phyloP scores from a whole-genome alignment of 2,888 invertebrate species.

The Hyposoter didymator region DNA sequence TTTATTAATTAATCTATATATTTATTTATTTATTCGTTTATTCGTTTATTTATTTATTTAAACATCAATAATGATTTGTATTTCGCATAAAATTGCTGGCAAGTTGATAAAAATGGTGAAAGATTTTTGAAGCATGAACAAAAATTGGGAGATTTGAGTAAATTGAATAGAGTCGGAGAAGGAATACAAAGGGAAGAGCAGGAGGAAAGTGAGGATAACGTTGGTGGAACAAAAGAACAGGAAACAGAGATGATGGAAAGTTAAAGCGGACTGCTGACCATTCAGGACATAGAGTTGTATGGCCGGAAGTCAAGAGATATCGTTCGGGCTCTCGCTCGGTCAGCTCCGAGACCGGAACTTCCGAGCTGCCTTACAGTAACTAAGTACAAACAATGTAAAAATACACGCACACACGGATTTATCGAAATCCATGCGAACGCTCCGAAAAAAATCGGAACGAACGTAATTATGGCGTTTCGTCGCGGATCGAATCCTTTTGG shows the following conservation, averaged over 20 bases:
- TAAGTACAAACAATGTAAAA: constrained; percentile 12
- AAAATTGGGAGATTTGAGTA: constrained; percentile 32
- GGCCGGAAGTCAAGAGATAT: constrained; percentile 75
- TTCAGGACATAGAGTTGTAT: constrained; percentile 57
- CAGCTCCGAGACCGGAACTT: constrained; percentile 70
- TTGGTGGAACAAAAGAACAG: constrained; percentile 65
- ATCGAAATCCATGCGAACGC: no score
- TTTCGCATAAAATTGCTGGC: no score
- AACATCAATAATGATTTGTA: no score
- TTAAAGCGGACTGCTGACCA: constrained; percentile 60
- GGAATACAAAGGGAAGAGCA: not conserved
- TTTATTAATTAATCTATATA: no score
- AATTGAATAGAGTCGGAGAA: not conserved
- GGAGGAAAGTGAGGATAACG: constrained; percentile 48
- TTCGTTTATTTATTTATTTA: no score
- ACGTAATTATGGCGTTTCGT: no score
- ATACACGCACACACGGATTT: no score
- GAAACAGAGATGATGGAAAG: constrained; percentile 74
- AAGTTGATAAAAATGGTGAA: no score
- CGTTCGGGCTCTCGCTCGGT: constrained; percentile 64
- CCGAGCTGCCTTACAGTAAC: constrained; percentile 72
- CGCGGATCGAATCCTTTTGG: no score
- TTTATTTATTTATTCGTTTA: no score
- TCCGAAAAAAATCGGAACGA: no score
- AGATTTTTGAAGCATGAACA: not conserved